Conservation (phyloP, 1,140 invertebrate genomes). For the Apis cerana region DNA sequence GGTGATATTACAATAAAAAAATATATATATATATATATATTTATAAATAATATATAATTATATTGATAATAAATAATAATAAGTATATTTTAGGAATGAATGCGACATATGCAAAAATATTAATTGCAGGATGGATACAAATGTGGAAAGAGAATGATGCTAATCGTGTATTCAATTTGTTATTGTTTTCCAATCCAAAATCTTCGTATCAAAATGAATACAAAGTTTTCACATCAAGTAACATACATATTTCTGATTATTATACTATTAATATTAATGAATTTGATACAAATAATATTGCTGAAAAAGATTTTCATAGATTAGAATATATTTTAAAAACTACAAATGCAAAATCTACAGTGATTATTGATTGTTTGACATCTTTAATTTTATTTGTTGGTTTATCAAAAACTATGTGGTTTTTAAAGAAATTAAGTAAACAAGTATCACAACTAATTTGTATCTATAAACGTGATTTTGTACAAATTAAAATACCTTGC, state of each 20-base stretch:
- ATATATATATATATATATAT: not conserved
- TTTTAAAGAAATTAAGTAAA: conserved; percentile 70
- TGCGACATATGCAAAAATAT: conserved; percentile 59
- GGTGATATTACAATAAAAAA: conserved; percentile 7
- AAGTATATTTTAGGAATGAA: conserved; percentile 65
- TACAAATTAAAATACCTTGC: conserved; percentile 65
- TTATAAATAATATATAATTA: not conserved
- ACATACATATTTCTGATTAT: conserved; percentile 73
- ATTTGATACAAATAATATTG: not conserved
- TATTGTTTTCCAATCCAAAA: conserved; percentile 72
- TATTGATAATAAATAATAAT: not conserved
- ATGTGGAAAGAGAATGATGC: conserved; percentile 62
- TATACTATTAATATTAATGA: conserved; percentile 65
- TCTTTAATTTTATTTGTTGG: conserved; percentile 70
- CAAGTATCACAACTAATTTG: conserved; percentile 72
- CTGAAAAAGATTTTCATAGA: conserved; percentile 59
- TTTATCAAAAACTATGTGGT: conserved; percentile 65
- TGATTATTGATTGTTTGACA: conserved; percentile 76
- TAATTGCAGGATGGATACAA: conserved; percentile 76
- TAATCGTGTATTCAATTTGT: conserved; percentile 55
- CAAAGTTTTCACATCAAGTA: conserved; percentile 51
- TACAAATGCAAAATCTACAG: conserved; percentile 42
- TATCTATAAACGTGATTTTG: conserved; percentile 74
- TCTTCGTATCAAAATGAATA: conserved; percentile 55
- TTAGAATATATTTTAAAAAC: conserved; percentile 60